Percentiles rank a stretch among this genome's conserved stretches.
Evolutionary conservation across 2,113 vertebrate species (phyloP).

Genomic region (Felis catus): DNA sequence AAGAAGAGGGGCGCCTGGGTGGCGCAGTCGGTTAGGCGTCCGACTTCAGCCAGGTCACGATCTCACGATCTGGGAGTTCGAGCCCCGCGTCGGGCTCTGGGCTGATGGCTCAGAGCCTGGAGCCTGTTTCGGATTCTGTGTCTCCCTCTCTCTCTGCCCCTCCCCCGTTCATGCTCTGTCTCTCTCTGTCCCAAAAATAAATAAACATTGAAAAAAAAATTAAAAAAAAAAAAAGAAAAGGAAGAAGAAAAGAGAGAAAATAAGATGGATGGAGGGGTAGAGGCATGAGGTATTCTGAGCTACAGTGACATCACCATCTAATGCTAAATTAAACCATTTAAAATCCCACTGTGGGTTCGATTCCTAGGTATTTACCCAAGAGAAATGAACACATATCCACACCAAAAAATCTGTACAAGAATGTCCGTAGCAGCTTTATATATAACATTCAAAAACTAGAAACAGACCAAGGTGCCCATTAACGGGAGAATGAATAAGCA

Average conservation of each 20-base stretch:
- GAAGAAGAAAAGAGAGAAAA: not conserved
- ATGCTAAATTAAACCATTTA: not conserved
- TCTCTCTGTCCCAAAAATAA: no score
- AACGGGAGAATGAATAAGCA: not conserved
- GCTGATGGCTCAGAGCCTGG: no score
- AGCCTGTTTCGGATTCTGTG: no score
- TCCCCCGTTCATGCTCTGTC: no score
- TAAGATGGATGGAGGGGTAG: not conserved
- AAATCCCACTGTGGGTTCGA: not conserved
- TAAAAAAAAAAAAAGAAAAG: no score
- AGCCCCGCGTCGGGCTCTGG: no score
- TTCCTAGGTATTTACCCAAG: not conserved
- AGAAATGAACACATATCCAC: not conserved
- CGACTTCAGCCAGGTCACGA: no score
- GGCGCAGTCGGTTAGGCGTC: no score
- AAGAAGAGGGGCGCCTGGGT: no score
- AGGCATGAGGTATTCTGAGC: not conserved
- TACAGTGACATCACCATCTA: not conserved
- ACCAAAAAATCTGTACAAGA: not conserved
- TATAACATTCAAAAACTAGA: not conserved
- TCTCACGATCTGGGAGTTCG: no score
- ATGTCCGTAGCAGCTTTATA: not conserved
- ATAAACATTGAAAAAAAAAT: no score
- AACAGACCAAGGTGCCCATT: not conserved
- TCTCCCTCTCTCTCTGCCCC: no score